Evolutionary conservation across 2,113 vertebrate species (phyloP).

Genomic region (Procapra przewalskii): DNA sequence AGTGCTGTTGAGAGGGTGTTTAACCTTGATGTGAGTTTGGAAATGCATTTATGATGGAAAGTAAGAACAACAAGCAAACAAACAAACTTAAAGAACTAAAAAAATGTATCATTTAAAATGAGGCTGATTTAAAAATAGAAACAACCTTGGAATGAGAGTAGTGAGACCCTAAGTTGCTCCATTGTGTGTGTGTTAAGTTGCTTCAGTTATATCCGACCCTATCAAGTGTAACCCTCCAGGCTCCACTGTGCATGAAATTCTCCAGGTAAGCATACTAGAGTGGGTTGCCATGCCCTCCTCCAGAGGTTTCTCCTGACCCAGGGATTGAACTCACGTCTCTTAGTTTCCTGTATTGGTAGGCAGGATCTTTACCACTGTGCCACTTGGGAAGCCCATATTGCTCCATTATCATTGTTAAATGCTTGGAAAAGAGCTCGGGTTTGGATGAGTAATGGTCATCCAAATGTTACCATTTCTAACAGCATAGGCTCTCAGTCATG

Average conservation of each 20-base stretch:
- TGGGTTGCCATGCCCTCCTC: not conserved
- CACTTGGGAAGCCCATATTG: not conserved
- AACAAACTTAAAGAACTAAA: not conserved
- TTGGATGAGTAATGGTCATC: not conserved
- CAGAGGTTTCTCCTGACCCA: not conserved
- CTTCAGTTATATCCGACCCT: fast-evolving
- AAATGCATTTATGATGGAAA: not conserved
- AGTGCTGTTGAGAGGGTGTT: not conserved
- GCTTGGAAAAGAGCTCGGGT: not conserved
- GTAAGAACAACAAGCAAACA: not conserved
- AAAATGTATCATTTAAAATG: not conserved
- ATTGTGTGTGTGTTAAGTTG: not conserved
- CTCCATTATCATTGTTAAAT: not conserved
- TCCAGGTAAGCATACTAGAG: not conserved
- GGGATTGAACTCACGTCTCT: not conserved
- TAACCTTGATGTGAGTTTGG: not conserved
- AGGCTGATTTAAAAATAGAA: not conserved
- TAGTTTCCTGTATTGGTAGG: not conserved
- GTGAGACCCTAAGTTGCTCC: not conserved
- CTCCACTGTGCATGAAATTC: not conserved
- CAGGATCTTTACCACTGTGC: not conserved
- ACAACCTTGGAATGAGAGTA: not conserved
- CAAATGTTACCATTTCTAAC: not conserved
- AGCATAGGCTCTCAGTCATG: not conserved
- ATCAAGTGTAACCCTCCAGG: not conserved